Conservation (phyloP, 2,113 vertebrate genomes). For the Stictonetta naevosa region DNA sequence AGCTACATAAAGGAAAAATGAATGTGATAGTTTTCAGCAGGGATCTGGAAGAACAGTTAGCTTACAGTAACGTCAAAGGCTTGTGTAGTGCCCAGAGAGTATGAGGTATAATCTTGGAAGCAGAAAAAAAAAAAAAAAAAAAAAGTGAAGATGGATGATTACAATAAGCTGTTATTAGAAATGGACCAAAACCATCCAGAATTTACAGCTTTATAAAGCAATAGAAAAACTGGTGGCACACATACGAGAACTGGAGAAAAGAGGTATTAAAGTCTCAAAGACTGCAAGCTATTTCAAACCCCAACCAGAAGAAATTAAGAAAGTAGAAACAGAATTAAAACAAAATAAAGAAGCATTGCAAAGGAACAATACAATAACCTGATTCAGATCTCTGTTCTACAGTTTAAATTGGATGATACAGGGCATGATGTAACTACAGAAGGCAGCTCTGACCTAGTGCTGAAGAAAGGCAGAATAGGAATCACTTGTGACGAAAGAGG, state of each 20-base stretch:
- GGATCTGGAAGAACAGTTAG: slow-evolving; percentile 80
- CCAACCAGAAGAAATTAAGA: slow-evolving; percentile 77
- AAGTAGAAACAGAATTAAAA: slow-evolving; percentile 76
- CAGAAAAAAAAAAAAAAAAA: slow-evolving; percentile 75
- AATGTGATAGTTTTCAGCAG: slow-evolving; percentile 88
- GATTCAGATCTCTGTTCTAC: slow-evolving; percentile 82
- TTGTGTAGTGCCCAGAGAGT: slow-evolving; percentile 46
- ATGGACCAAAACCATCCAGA: slow-evolving; percentile 81
- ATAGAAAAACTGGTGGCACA: slow-evolving; percentile 75
- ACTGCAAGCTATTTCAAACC: slow-evolving; percentile 74
- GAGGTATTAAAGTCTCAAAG: slow-evolving; percentile 48
- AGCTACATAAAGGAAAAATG: slow-evolving; percentile 83
- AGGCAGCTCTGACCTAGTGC: slow-evolving; percentile 46
- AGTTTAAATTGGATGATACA: slow-evolving; percentile 83
- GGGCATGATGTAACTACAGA: slow-evolving; percentile 67
- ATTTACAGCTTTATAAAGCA: slow-evolving; percentile 77
- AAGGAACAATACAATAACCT: slow-evolving; percentile 81
- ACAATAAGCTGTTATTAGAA: slow-evolving; percentile 72
- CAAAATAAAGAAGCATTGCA: slow-evolving; percentile 84
- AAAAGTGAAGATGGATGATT: slow-evolving; percentile 80
- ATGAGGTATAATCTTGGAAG: slow-evolving; percentile 82
- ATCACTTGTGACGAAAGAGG: slow-evolving; percentile 76
- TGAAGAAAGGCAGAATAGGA: slow-evolving; percentile 76
- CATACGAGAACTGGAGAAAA: slow-evolving; percentile 79
- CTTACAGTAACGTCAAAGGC: slow-evolving; percentile 43